Conservation (phyloP, 2,113 vertebrate genomes). For the Aptenodytes patagonicus region DNA sequence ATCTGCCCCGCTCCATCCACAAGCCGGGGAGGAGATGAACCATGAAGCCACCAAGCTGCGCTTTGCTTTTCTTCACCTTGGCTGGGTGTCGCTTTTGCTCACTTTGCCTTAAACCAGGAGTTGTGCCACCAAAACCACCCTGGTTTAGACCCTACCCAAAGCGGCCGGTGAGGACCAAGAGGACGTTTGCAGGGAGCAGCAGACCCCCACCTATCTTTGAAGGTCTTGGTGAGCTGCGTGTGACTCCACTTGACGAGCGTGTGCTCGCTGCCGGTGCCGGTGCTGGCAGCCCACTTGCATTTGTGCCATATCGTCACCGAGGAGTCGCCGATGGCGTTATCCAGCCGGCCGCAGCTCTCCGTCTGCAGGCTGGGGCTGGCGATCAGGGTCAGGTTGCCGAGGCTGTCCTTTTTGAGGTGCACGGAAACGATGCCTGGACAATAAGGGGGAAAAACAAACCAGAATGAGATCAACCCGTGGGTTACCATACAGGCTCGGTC, state of each 20-base stretch:
- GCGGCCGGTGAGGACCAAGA: neutral
- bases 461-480: neutral
- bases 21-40: neutral
- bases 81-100: neutral
- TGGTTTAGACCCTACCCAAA: neutral
- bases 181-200: neutral
- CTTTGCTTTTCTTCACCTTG: neutral
- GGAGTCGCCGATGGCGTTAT: neutral
- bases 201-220: constrained; percentile 70
- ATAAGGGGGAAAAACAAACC: accelerated
- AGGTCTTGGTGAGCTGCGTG: neutral
- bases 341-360: neutral
- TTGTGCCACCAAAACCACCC: neutral
- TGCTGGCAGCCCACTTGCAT: neutral
- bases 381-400: constrained; percentile 66
- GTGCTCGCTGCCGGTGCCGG: neutral
- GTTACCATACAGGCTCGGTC: neutral
- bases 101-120: neutral
- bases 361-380: constrained; percentile 62
- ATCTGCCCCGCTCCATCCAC: neutral
- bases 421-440: constrained; percentile 67
- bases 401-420: constrained; percentile 70
- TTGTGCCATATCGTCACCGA: constrained; percentile 53
- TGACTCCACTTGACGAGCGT: constrained; percentile 40
- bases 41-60: neutral